Base-by-base conservation (phyloP, 23 tunicate species). In the Phallusia fumigata region DNA sequence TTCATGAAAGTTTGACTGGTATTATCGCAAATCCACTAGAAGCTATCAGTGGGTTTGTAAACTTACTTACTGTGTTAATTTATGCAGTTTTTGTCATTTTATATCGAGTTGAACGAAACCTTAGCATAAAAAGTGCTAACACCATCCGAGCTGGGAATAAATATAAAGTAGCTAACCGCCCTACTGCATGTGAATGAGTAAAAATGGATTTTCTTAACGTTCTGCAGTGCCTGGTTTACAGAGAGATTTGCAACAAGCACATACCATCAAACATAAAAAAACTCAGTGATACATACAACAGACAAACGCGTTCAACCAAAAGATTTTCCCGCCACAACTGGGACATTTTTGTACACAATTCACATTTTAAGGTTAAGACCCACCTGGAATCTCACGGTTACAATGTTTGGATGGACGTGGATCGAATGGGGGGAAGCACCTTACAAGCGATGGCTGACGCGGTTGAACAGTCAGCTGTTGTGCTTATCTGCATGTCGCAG, bases 391-490 rank as follows among this genome's bases (percentile, higher is more conserved):
- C n/a, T 16, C 22, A 51, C 16, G 86, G 82, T 30, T 90, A 85
- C 49, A 72, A 83, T 31, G 80, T 90, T 12, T 90, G 95, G 95
- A 90, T 90, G 49, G 95, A 90, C 49, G 30, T 90, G 19, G 83
- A 81, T 19, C 78, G 82, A n/a, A 90, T 90, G 95, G 90, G 90
- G 76, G 95, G 95, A 77, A 79, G 86, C 50, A 90, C 95, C 21
- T 44, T 90, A 36, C 80, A 90, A 72, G 76, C 80, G 18, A 90
- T 90, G 95, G 95, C 95, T 0, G 84, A 81, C 33, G 95, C 90
- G 34, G 95, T 90, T 18, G 95, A 90, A 90, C 74, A 90, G 12
- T 45, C 89, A 50, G 86, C 80, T 31, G 90, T 85, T 1, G 80
- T 90, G 32, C 50, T 90, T 30, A 52, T 90, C 16, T 76, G 89